Base-by-base conservation (phyloP, 2,113 vertebrate genomes). In the Cebidichthys violaceus region DNA sequence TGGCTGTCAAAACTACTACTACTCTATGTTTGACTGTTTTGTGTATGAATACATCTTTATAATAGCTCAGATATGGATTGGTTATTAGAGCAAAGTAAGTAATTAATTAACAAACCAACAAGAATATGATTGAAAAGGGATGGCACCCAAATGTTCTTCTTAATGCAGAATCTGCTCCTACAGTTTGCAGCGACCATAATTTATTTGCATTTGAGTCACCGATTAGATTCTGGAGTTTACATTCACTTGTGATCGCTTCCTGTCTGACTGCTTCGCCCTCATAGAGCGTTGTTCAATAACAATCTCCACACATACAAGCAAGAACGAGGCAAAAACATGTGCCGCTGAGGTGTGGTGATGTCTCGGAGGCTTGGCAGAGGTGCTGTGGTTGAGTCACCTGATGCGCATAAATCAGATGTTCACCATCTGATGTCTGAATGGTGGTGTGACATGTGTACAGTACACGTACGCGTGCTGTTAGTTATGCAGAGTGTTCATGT, bases 341-440 rank as follows among this genome's bases (percentile, higher is more conserved):
- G 57, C 7, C 9, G 17, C 10, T 45, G 37, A 59, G 47, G 60
- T 45, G 17, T 17, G 61, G 9, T 14, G 52, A 73, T 17, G 50
- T 45, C 57, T 80, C 1, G 0, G 13, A 43, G n/a, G 9, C n/a
- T 2, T 54, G 54, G 11, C 37, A 31, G 52, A 68, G n/a, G 24
- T 14, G 43, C 35, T 47, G 9, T 8, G 47, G 3, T 33, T 55
- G 75, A 60, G 20, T 76, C 78, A 76, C 41, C 64, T 65, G 84
- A 72, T n/a, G 15, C 27, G 37, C 33, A 24, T 2, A 43, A 22
- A 0, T n/a, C 52, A 27, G 27, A 76, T n/a, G 41, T 59, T 69
- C 64, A 60, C 5, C 78, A 66, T 47, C 43, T 62, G 24, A 29
- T 41, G 24, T 77, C 14, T 70, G 13, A 20, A 13, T 13, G 62